These are phyloP conservation scores for Cervus canadensis DNA, from an alignment of 2,113 vertebrate species.

Conservation along the genomic window DNA sequence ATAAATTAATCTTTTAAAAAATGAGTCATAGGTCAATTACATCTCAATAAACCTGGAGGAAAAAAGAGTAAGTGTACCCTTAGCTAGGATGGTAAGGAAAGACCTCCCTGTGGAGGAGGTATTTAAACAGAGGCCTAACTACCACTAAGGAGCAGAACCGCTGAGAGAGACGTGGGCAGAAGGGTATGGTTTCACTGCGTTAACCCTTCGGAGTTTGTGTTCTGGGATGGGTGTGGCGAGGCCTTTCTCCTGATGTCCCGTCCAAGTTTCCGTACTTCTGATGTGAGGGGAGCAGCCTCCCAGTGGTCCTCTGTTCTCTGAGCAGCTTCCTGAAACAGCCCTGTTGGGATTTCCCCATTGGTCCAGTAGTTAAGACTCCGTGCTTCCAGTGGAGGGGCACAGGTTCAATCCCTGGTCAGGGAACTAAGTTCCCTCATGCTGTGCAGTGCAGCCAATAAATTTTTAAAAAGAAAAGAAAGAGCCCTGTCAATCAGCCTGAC, in stretches of 20 bases:
- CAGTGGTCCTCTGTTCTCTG: neutral
- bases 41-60: too few relatives aligned
- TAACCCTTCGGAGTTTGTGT: rapidly evolving
- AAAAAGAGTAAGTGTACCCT: neutral
- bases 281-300: neutral
- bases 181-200: rapidly evolving
- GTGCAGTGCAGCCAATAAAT: neutral
- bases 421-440: neutral
- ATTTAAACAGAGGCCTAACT: neutral
- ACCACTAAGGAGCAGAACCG: neutral
- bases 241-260: neutral
- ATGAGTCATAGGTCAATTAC: neutral
- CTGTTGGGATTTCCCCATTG: rapidly evolving
- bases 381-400: neutral
- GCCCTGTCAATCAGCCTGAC: neutral
- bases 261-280: neutral
- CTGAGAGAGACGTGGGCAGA: rapidly evolving
- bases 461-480: neutral
- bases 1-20: neutral
- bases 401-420: neutral
- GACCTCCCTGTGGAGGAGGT: neutral
- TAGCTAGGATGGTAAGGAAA: neutral
- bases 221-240: neutral
- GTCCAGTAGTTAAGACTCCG: neutral
- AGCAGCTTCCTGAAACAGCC: neutral